phyloP scores from a whole-genome alignment of 2,113 vertebrate genomes.

The Phycodurus eques region DNA sequence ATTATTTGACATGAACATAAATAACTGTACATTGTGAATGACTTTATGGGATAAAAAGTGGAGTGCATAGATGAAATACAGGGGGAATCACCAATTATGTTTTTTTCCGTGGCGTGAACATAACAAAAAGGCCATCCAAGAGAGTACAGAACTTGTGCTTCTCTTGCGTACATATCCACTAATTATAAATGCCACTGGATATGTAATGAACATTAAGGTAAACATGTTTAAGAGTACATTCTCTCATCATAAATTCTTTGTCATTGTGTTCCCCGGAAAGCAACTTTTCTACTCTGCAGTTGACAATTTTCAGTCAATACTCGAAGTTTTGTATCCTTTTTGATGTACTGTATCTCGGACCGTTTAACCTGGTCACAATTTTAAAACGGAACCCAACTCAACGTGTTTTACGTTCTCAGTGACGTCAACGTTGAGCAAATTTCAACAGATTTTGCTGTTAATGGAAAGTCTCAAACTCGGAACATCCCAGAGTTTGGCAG shows the following conservation, averaged over 20 bases:
- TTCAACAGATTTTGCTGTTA: no score
- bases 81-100: background rate
- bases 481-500: no score
- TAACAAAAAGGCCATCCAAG: background rate
- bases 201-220: background rate
- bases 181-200: background rate
- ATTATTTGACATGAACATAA: constrained; percentile 50
- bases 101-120: background rate
- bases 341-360: no score
- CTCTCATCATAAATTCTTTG: background rate
- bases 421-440: no score
- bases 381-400: no score
- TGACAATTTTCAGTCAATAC: no score
- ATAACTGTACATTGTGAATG: constrained; percentile 67
- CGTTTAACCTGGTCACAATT: no score
- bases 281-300: no score
- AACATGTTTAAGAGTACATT: constrained; percentile 4
- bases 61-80: constrained; percentile 51
- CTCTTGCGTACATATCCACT: background rate
- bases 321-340: no score
- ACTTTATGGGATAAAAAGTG: constrained; percentile 52
- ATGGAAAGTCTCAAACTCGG: no score
- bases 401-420: no score
- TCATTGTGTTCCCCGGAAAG: background rate
- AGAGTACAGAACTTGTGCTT: background rate